phyloP scores from a whole-genome alignment of 2,888 invertebrate genomes.

The Clusia tigrina region DNA sequence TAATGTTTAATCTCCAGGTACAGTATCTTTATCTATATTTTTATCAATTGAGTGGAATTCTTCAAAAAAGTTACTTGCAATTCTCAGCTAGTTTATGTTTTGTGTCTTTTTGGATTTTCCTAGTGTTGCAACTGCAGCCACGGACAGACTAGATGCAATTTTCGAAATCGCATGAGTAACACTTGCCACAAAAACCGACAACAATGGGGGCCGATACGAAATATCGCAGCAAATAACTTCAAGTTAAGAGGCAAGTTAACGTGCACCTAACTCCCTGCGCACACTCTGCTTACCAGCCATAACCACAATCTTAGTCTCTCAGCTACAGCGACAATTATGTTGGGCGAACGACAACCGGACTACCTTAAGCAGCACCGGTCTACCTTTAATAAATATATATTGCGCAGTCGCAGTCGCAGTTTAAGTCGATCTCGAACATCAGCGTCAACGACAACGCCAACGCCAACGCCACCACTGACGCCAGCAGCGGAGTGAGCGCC shows the following conservation, averaged over 20 bases:
- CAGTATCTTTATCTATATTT: no score
- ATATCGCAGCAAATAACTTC: not conserved
- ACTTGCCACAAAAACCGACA: not conserved
- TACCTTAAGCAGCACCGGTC: not conserved
- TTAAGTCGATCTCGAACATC: conserved; percentile 14
- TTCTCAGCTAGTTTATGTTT: no score
- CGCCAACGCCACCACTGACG: conserved; percentile 12
- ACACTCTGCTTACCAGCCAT: not conserved
- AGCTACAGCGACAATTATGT: no score
- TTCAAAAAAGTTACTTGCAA: no score
- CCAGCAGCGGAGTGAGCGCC: conserved; percentile 39
- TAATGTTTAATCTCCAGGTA: no score
- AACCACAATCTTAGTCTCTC: no score
- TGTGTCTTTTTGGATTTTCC: no score
- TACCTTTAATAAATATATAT: not conserved
- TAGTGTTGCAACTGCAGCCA: no score
- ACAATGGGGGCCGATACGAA: not conserved
- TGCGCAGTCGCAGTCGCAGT: not conserved
- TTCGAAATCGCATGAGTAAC: no score
- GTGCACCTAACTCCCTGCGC: not conserved
- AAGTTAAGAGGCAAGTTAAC: not conserved
- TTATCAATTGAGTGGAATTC: no score
- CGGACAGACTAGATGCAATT: no score
- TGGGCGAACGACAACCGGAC: not conserved
- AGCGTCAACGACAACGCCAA: conserved; percentile 40